Conservation (phyloP, 1,140 invertebrate genomes). For the Drepana arcuata region DNA sequence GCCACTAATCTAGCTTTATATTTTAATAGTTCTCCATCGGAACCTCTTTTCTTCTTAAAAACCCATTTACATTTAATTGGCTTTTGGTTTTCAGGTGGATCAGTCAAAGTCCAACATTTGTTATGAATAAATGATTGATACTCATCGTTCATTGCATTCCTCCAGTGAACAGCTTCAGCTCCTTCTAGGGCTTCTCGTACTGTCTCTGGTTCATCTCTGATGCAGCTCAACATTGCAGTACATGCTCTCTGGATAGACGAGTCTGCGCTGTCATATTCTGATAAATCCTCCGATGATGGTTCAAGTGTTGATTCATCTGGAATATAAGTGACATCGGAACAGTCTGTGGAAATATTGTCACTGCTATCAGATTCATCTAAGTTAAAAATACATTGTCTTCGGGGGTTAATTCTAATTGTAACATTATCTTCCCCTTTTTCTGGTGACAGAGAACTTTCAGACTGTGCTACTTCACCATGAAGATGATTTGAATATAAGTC, state of each 20-base stretch:
- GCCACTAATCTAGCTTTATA: neutral
- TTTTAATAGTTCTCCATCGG: neutral
- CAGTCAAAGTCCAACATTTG: no score
- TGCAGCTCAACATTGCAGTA: neutral
- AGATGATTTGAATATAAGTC: neutral
- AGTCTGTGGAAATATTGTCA: neutral
- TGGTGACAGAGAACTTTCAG: no score
- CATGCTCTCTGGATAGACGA: no score
- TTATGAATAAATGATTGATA: neutral
- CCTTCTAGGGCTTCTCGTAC: neutral
- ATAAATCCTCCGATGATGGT: neutral
- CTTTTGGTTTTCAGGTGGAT: neutral
- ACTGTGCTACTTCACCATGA: no score
- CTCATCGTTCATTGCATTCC: neutral
- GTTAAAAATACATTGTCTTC: neutral
- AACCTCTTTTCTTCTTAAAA: neutral
- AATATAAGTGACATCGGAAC: neutral
- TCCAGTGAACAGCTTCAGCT: neutral
- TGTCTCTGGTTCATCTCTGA: neutral
- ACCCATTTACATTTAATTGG: neutral
- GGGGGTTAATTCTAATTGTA: neutral
- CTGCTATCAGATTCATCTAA: neutral
- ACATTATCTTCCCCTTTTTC: neutral
- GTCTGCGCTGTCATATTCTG: neutral
- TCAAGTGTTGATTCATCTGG: neutral